Evolutionary conservation across 2,888 invertebrate species (phyloP), one percentile per base, ranked within the genome.

Genomic region (Tineola bisselliella): DNA sequence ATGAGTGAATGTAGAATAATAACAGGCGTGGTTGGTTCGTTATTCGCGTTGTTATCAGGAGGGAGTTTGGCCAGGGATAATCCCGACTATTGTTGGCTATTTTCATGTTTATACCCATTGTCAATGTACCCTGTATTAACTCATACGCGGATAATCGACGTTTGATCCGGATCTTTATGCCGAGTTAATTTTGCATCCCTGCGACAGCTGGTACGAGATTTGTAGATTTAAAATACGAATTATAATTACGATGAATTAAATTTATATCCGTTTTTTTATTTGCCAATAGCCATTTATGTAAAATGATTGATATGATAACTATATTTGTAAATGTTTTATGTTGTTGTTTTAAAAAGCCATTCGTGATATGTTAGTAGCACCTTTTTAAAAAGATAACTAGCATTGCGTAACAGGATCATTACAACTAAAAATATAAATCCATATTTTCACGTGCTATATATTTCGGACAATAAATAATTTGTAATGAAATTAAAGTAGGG

Each of bases 81-180:
- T 86, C 86, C 84, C 67, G 60, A 59, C 76, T 65, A 82, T 87
- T 87, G 86, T 86, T 81, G 81, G 76, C 77, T 83, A 84, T 84
- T 83, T 84, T 83, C 80, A 84, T 84, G 79, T 83, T 83, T 83
- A 82, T 77, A 72, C 74, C 77, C 75, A 77, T 86, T 86, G 84
- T 86, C 74, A 68, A 75, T 74, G 73, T 73, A 77, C 69, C 76
- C 75, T 80, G 81, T 83, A 87, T 86, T 84, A 83, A 86, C 76
- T 84, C 80, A 80, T 86, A 84, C 79, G 79, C 82, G 81, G 84
- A 84, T 86, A 86, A 87, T 86, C 86, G 81, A 72, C 68, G 81
- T 74, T 82, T 86, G 86, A 86, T 87, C 71, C 73, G 67, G 80
- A 60, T 57, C 59, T 30, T 54, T 18, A n/a, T 18, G 33, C 43